These are phyloP conservation scores for Apodemus agrarius DNA, from an alignment of 2,797 vertebrate species.

Conservation along the genomic window DNA sequence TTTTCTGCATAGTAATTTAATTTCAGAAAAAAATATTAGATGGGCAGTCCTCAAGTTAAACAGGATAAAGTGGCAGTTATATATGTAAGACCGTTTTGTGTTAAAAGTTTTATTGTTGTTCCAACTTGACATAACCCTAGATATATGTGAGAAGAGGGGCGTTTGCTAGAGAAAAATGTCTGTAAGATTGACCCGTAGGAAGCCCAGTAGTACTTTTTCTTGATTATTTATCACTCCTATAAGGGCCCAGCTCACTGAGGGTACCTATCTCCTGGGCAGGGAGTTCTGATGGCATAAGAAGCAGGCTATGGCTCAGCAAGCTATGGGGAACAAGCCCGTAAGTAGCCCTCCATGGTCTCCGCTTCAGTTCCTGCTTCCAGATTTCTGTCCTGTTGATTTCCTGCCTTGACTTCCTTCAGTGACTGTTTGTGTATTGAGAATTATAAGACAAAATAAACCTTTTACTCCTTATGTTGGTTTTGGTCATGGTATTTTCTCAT, in stretches of 20 bases:
- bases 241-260: no score
- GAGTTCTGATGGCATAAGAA: neutral
- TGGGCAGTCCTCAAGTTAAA: neutral
- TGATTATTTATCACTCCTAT: neutral
- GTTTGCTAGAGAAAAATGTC: neutral
- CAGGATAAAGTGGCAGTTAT: neutral
- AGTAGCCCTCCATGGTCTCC: neutral
- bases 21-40: slow-evolving; percentile 32
- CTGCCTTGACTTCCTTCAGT: neutral
- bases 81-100: neutral
- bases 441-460: neutral
- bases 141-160: neutral
- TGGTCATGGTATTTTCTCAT: neutral
- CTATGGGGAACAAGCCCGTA: neutral
- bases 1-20: slow-evolving; percentile 28
- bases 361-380: neutral
- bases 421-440: neutral
- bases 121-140: neutral
- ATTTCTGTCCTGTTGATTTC: neutral
- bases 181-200: neutral
- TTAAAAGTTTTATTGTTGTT: neutral
- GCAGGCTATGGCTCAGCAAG: neutral
- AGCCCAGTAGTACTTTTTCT: neutral
- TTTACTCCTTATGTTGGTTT: neutral
- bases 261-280: neutral